Percentiles rank a stretch among this genome's conserved stretches.
Evolutionary conservation across 2,888 invertebrate genomes (phyloP).

Genomic region (Hetaerina titia): DNA sequence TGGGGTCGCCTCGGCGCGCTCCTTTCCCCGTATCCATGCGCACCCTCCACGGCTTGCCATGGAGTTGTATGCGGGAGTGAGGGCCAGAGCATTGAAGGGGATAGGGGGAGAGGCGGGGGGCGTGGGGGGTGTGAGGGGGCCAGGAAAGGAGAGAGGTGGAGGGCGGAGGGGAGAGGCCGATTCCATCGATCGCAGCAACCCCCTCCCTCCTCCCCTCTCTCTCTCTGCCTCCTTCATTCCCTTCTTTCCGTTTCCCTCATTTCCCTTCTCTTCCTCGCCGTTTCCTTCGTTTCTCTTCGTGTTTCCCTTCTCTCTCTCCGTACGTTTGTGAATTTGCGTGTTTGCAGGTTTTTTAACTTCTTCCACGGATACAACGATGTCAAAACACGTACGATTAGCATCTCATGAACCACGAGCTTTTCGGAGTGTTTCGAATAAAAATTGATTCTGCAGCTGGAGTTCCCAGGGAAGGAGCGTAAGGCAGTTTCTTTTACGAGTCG

Average conservation of each 20-base stretch:
- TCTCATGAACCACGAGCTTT: no score
- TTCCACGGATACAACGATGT: no score
- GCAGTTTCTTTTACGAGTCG: no score
- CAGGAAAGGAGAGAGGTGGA: background rate
- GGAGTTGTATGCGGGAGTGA: no score
- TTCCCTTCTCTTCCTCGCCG: background rate
- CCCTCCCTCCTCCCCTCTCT: background rate
- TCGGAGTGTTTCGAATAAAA: no score
- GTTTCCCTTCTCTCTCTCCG: background rate
- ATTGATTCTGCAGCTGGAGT: no score
- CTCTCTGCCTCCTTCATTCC: background rate
- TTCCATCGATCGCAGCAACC: constrained; percentile 25
- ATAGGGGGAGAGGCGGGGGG: background rate
- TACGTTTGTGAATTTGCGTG: background rate
- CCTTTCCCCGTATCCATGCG: background rate
- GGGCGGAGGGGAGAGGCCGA: background rate
- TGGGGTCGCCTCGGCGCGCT: background rate
- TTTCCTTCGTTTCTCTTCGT: background rate
- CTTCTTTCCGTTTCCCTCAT: background rate
- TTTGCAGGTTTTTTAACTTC: no score
- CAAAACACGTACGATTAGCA: no score
- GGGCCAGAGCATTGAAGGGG: background rate
- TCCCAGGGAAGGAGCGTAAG: no score
- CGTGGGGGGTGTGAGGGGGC: background rate
- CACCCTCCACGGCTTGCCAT: no score